Evolutionary conservation across 2,888 invertebrate species (phyloP).

Genomic region (Teleogryllus oceanicus): DNA sequence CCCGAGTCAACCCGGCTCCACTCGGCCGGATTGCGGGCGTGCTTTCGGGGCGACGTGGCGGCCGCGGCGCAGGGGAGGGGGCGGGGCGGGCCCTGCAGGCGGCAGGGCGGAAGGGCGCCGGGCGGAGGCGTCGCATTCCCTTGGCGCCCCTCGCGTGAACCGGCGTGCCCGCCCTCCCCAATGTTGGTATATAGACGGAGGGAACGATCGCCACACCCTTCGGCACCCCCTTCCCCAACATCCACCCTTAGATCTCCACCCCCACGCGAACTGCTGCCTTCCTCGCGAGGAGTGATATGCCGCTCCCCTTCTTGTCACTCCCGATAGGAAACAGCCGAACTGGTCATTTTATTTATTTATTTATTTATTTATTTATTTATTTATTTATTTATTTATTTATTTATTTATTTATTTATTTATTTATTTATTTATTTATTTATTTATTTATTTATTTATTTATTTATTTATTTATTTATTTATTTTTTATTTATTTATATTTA

Average conservation of each 20-base stretch:
- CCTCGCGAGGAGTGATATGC: neutral
- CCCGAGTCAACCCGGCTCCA: no score
- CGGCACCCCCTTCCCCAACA: neutral
- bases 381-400: conserved; percentile 19
- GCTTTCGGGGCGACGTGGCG: no score
- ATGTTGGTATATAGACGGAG: neutral
- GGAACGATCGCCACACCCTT: neutral
- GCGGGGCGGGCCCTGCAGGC: no score
- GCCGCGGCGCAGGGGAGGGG: neutral
- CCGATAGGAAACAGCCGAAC: no score
- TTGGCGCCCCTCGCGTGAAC: neutral
- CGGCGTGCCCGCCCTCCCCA: neutral
- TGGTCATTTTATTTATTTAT: neutral
- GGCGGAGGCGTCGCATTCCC: no score
- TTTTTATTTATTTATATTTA: no score
- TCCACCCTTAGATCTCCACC: neutral
- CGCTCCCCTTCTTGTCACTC: no score
- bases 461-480: neutral
- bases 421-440: conserved; percentile 20
- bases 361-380: conserved; percentile 20
- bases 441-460: conserved; percentile 20
- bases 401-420: conserved; percentile 20
- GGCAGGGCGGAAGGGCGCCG: neutral
- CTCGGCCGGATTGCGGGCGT: no score
- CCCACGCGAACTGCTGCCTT: neutral